A percentile compares a stretch with the other conserved stretches of the same genome.
Evolutionary conservation across 1,140 invertebrate species (phyloP).

Genomic region (Procambarus virginalis): DNA sequence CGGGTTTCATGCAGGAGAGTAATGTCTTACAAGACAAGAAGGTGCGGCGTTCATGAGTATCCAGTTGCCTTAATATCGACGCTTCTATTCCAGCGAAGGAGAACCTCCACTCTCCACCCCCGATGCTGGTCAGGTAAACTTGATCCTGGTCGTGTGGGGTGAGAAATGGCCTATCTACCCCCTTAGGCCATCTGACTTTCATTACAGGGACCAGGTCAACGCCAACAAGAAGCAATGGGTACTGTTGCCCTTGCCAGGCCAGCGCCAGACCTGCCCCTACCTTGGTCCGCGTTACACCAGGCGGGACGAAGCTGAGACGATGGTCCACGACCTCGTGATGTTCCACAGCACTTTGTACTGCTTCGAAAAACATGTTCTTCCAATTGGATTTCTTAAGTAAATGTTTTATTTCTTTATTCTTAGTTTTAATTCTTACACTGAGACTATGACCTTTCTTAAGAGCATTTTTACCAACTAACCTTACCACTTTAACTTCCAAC

Average conservation of each 20-base stretch:
- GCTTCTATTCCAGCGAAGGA: slow-evolving; percentile 4
- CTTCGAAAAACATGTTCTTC: not conserved
- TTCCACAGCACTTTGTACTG: not conserved
- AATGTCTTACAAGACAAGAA: not conserved
- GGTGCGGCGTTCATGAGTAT: not conserved
- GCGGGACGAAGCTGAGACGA: slow-evolving; percentile 13
- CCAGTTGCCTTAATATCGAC: not conserved
- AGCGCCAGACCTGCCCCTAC: slow-evolving; percentile 1
- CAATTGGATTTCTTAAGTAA: not conserved
- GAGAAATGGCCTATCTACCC: not conserved
- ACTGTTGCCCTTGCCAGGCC: slow-evolving; percentile 23
- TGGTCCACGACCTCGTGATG: not conserved
- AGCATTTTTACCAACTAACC: not conserved
- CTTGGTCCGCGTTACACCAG: slow-evolving; percentile 20
- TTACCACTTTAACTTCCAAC: not conserved
- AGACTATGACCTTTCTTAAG: not conserved
- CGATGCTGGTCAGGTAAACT: not conserved
- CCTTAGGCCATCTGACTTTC: not conserved
- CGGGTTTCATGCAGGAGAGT: slow-evolving; percentile 9
- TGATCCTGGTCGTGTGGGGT: not conserved
- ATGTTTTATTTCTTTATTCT: not conserved
- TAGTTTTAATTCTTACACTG: not conserved
- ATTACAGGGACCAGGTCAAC: slow-evolving; percentile 29
- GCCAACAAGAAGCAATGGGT: slow-evolving; percentile 15
- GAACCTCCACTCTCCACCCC: not conserved